Percentiles rank a stretch among this genome's conserved stretches.
Evolutionary conservation across 2,113 vertebrate species (phyloP).

Genomic region (Tricholaema leucomelas): DNA sequence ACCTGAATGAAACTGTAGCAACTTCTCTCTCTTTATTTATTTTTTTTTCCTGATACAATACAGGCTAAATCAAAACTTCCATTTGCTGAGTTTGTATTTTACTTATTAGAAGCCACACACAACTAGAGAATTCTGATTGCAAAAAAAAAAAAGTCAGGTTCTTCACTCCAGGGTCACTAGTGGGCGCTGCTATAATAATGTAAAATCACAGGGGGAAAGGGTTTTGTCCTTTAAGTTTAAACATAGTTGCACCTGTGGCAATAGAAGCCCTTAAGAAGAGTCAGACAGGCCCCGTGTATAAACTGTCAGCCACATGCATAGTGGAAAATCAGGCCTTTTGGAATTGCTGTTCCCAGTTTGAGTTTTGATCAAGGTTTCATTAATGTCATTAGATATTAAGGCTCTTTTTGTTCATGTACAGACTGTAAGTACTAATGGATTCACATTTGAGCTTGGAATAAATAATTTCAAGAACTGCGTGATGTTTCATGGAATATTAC

Average conservation of each 20-base stretch:
- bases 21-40: neutral
- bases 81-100: neutral
- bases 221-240: neutral
- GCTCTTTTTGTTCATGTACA: neutral
- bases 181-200: slow-evolving; percentile 22
- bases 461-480: neutral
- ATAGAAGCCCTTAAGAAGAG: neutral
- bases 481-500: neutral
- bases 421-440: neutral
- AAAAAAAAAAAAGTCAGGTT: neutral
- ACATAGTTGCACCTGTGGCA: neutral
- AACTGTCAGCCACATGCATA: neutral
- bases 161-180: neutral
- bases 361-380: neutral
- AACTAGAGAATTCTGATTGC: neutral
- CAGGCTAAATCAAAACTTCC: neutral
- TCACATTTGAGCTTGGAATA: neutral
- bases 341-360: neutral
- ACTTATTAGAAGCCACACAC: neutral
- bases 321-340: neutral
- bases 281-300: neutral
- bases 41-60: neutral
- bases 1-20: fast-evolving
- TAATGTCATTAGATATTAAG: neutral
- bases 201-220: neutral